Evolutionary conservation across 2,113 vertebrate genomes (phyloP).

Genomic region (Pipa parva): DNA sequence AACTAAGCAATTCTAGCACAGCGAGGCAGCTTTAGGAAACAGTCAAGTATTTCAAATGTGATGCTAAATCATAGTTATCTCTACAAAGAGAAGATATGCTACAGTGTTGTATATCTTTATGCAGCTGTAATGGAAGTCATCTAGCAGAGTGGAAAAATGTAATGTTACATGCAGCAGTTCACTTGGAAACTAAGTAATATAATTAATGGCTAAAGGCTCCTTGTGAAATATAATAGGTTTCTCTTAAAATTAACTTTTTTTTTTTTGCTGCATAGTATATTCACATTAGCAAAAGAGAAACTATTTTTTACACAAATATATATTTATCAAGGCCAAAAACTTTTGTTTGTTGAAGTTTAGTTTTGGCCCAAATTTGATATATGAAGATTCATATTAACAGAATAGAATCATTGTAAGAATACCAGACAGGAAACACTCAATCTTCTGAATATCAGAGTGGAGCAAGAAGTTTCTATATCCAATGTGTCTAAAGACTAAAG

Average conservation of each 20-base stretch:
- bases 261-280: constrained; percentile 10
- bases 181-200: constrained; percentile 36
- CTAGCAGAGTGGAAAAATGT: constrained; percentile 37
- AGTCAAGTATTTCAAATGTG: constrained; percentile 7
- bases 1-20: constrained; percentile 8
- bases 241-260: constrained; percentile 18
- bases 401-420: no score
- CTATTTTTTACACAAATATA: no score
- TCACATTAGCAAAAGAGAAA: background rate
- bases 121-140: constrained; percentile 28
- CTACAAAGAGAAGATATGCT: constrained; percentile 30
- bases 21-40: constrained; percentile 2
- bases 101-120: constrained; percentile 27
- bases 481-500: no score
- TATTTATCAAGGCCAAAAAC: no score
- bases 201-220: constrained; percentile 24
- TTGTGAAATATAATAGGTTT: constrained; percentile 22
- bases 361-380: no score
- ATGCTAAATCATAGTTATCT: constrained; percentile 32
- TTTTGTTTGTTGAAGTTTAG: no score
- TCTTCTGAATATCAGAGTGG: no score
- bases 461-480: no score
- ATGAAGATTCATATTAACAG: no score
- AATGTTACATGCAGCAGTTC: constrained; percentile 26
- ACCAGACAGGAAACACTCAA: no score